Conservation (phyloP, 2,888 invertebrate species). For the Tinea trinotella region DNA sequence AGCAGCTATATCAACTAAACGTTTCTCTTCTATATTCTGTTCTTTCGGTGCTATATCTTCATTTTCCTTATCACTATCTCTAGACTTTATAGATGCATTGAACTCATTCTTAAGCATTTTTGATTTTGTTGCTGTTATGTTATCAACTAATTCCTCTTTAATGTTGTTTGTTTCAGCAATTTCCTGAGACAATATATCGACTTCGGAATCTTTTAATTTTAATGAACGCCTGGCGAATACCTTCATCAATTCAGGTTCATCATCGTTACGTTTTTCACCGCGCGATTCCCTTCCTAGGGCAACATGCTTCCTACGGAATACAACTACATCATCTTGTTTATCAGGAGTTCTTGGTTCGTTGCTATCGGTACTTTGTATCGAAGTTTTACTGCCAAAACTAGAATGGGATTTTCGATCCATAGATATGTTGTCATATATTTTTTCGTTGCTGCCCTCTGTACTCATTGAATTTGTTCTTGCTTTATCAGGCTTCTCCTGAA, state of each 20-base stretch:
- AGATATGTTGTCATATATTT: conserved; percentile 59
- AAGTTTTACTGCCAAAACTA: conserved; percentile 64
- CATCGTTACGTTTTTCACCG: conserved; percentile 72
- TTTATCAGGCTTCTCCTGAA: conserved; percentile 58
- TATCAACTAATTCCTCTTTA: conserved; percentile 40
- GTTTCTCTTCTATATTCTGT: conserved; percentile 45
- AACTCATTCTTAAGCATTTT: conserved; percentile 59
- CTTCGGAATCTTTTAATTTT: conserved; percentile 82
- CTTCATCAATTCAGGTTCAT: conserved; percentile 85
- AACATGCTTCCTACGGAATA: conserved; percentile 71
- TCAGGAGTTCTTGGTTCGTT: conserved; percentile 54
- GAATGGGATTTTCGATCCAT: conserved; percentile 63
- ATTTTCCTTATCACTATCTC: conserved; percentile 84
- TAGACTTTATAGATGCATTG: conserved; percentile 69
- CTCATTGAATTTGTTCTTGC: conserved; percentile 52
- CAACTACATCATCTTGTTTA: conserved; percentile 56
- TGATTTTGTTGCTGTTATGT: conserved; percentile 38
- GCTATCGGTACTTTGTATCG: conserved; percentile 61
- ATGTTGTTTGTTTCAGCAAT: conserved; percentile 58
- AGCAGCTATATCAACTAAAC: conserved; percentile 53
- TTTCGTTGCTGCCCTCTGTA: conserved; percentile 58
- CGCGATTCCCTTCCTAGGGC: conserved; percentile 50
- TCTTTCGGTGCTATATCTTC: conserved; percentile 46
- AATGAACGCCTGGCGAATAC: conserved; percentile 86
- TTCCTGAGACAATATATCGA: conserved; percentile 72